Percentiles rank a stretch among this genome's conserved stretches.
These are phyloP conservation scores for Leptura quadrifasciata DNA, from an alignment of 2,888 invertebrate genomes.

Conservation along the genomic window DNA sequence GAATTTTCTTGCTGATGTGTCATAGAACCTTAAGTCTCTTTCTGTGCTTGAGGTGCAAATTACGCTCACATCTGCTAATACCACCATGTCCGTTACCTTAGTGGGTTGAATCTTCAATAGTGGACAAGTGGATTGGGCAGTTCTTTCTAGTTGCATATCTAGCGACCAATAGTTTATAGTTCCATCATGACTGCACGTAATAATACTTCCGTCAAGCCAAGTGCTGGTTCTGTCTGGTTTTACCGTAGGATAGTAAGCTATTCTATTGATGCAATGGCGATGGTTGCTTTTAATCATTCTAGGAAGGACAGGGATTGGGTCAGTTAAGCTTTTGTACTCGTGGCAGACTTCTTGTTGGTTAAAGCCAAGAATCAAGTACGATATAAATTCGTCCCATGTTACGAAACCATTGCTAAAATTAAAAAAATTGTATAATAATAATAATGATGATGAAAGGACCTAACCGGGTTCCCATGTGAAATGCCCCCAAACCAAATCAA, in stretches of 20 bases:
- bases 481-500: too few relatives aligned
- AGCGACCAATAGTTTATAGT: slow-evolving; percentile 86
- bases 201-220: slow-evolving; percentile 81
- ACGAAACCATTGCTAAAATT: slow-evolving; percentile 73
- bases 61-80: slow-evolving; percentile 86
- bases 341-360: slow-evolving; percentile 80
- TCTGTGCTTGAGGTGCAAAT: slow-evolving; percentile 87
- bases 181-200: slow-evolving; percentile 87
- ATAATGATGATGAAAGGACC: too few relatives aligned
- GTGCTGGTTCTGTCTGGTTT: slow-evolving; percentile 72
- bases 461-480: too few relatives aligned
- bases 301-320: slow-evolving; percentile 79
- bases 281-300: slow-evolving; percentile 80
- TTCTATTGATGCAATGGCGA: slow-evolving; percentile 80
- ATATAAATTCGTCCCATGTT: slow-evolving; percentile 87
- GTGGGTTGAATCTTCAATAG: slow-evolving; percentile 77
- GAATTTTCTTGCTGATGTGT: slow-evolving; percentile 84
- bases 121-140: slow-evolving; percentile 80
- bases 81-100: slow-evolving; percentile 84
- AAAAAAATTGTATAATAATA: too few relatives aligned
- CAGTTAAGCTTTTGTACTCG: slow-evolving; percentile 79
- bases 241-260: slow-evolving; percentile 80
- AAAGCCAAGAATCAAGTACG: slow-evolving; percentile 84
- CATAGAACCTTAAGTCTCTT: slow-evolving; percentile 85
- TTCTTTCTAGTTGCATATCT: slow-evolving; percentile 80